A percentile compares a stretch with the other conserved stretches of the same genome.
phyloP scores from a whole-genome alignment of 2,888 invertebrate species.

The Colletes collaris region DNA sequence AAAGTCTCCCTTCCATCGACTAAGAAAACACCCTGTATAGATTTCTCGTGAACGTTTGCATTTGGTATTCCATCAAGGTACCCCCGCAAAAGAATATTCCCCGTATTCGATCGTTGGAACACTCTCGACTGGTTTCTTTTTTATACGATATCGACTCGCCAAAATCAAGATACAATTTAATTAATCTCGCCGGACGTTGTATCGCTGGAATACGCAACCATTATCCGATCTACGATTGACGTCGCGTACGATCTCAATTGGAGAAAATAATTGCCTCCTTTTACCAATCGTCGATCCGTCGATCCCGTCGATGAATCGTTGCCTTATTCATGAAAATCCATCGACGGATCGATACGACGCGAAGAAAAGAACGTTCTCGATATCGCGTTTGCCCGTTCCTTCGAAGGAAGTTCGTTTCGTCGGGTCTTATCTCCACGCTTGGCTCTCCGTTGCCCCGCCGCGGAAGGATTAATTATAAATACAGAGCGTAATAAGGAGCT shows the following conservation, averaged over 20 bases:
- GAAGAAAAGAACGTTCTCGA: neutral
- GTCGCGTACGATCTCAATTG: too few species aligned
- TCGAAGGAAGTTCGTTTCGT: slow-evolving; percentile 22
- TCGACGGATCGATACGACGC: neutral
- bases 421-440: slow-evolving; percentile 30
- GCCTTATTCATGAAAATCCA: neutral
- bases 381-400: neutral
- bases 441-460: slow-evolving; percentile 29
- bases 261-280: too few species aligned
- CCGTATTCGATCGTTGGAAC: slow-evolving; percentile 18
- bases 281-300: too few species aligned
- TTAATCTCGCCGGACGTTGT: slow-evolving; percentile 3
- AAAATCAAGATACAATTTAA: slow-evolving; percentile 2
- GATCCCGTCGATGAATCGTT: neutral
- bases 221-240: neutral
- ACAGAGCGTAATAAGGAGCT: slow-evolving; percentile 72
- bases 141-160: neutral
- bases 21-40: slow-evolving; percentile 13
- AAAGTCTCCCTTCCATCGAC: too few species aligned
- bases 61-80: slow-evolving; percentile 44
- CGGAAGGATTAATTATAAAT: slow-evolving; percentile 74
- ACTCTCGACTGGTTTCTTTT: too few species aligned
- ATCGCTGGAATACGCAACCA: neutral
- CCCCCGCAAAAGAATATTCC: slow-evolving; percentile 45
- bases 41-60: slow-evolving; percentile 33